Conservation (phyloP, 2,888 invertebrate species). For the Pristionchus exspectatus region DNA sequence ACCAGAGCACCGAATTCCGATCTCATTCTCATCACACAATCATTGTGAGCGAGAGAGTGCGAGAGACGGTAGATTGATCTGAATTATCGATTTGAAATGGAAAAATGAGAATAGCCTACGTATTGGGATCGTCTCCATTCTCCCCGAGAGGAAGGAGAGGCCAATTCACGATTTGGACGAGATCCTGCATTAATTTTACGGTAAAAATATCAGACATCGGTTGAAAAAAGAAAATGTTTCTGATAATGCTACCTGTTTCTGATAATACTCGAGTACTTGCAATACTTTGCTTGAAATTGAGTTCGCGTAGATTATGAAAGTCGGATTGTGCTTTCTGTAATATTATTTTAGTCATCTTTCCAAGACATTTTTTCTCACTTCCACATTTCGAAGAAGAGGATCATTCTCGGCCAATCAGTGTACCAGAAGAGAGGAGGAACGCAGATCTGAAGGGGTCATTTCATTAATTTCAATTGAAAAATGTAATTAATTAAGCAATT, state of each 20-base stretch:
- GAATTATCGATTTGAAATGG: neutral
- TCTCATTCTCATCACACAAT: slow-evolving; percentile 29
- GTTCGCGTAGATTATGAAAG: slow-evolving; percentile 31
- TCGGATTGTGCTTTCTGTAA: slow-evolving; percentile 38
- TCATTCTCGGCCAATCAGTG: slow-evolving; percentile 32
- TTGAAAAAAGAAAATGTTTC: too few relatives aligned
- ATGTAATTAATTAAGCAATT: too few relatives aligned
- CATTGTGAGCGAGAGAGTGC: slow-evolving; percentile 39
- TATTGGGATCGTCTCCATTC: slow-evolving; percentile 33
- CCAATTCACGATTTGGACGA: slow-evolving; percentile 30
- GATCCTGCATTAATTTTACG: neutral
- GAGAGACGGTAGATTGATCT: slow-evolving; percentile 36
- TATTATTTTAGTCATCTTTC: neutral
- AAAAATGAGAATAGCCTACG: neutral
- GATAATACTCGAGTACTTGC: slow-evolving; percentile 16
- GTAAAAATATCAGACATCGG: neutral
- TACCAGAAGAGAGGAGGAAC: slow-evolving; percentile 49
- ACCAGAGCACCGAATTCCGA: slow-evolving; percentile 16
- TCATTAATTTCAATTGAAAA: too few relatives aligned
- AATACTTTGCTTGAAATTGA: neutral
- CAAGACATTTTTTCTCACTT: neutral
- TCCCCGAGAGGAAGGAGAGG: slow-evolving; percentile 18
- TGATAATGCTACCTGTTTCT: neutral
- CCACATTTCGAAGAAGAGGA: slow-evolving; percentile 38
- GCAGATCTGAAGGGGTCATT: neutral